A percentile compares a stretch with the other conserved stretches of the same genome.
Conservation (phyloP, 2,113 vertebrate genomes). For the Pteruthius melanotis region DNA sequence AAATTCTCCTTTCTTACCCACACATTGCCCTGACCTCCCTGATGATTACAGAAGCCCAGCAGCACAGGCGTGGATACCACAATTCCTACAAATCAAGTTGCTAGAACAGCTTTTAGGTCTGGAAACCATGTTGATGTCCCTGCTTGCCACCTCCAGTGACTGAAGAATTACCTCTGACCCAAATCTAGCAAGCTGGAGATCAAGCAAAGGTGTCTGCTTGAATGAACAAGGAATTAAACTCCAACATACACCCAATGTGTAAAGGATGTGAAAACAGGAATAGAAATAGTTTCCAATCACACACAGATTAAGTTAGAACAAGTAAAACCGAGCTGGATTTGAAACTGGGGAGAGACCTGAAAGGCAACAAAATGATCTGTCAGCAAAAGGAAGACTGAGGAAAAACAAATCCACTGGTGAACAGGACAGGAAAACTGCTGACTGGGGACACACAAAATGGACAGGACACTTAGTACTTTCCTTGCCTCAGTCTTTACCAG, state of each 20-base stretch:
- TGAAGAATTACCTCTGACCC: background rate
- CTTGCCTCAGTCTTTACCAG: background rate
- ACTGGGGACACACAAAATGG: background rate
- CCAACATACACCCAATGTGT: background rate
- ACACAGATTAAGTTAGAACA: background rate
- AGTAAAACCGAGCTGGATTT: background rate
- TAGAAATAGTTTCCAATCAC: background rate
- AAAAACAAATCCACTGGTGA: background rate
- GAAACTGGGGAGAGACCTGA: background rate
- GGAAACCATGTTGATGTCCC: background rate
- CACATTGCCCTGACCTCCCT: rapidly evolving
- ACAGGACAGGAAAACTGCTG: background rate
- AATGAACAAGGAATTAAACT: background rate
- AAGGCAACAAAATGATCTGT: background rate
- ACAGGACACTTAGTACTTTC: background rate
- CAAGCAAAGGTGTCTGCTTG: background rate
- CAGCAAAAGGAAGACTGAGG: background rate
- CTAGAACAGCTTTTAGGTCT: background rate
- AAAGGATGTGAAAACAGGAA: background rate
- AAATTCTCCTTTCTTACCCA: background rate
- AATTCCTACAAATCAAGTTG: background rate
- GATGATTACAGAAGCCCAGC: background rate
- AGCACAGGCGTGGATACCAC: background rate
- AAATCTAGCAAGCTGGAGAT: background rate
- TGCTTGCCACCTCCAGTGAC: background rate